Base-by-base conservation (phyloP, 2,113 vertebrate genomes). In the Ceyx margarethae region DNA sequence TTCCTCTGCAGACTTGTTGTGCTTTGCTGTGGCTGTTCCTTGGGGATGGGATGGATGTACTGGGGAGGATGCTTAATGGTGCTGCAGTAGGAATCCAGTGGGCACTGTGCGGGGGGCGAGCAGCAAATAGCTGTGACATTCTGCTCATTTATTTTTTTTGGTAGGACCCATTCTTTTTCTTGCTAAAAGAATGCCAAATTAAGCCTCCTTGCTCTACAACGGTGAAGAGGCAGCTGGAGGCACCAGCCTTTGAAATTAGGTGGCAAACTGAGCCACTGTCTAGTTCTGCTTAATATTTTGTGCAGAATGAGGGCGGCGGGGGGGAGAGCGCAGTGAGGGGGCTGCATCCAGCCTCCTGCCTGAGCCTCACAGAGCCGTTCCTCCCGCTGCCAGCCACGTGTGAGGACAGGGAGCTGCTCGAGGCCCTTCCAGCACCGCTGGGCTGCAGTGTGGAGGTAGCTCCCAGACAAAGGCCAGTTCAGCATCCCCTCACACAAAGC, bases 231-330 rank as follows among this genome's bases (percentile, higher is more conserved):
- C 91, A 94, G 87, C 94, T 94, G 91, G 95, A 89, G 64, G 71
- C 72, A 93, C 60, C 75, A 73, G 87, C 81, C 92, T 89, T 92
- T 94, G 84, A 96, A 94, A 96, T 94, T 15, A 93, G 79, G 94
- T 87, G 85, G 84, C 91, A 82, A 60, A 60, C 56, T 0, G 46
- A 87, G 77, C 60, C 8, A 0, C 62, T 29, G 62, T n/a, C 43
- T 73, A 1, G 68, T 86, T 64, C 43, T 86, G 86, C 66, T 13
- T 31, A 7, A 3, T 58, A 65, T 62, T 75, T 78, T 31, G 74
- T n/a, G 50, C 19, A 2, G 61, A 91, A 69, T 18, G 74, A 54
- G 45, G 80, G 58, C 80, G 67, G 69, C 46, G 6, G 83, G 19
- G 50, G 50, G 50, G 73, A n/a, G 9, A 40, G 40, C 2, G 19